These are phyloP conservation scores for Steinernema scapterisci DNA, from an alignment of 2,888 invertebrate genomes.

Conservation along the genomic window DNA sequence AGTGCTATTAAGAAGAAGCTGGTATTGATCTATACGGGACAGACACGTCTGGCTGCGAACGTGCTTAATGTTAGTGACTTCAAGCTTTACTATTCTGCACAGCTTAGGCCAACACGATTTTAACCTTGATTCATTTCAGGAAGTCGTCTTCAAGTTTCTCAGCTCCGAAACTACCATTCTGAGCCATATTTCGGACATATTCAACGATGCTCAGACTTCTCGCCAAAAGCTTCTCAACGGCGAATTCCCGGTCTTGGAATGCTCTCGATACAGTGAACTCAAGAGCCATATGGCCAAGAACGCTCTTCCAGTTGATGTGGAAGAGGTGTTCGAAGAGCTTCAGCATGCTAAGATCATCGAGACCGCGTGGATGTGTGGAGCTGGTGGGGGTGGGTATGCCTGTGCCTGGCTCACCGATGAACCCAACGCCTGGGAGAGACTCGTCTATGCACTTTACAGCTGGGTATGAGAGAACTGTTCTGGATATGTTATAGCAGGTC, in stretches of 20 bases:
- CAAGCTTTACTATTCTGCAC: too few species aligned
- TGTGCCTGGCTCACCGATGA: constrained; percentile 46
- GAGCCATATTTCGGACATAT: not conserved
- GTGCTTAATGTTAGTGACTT: constrained; percentile 70
- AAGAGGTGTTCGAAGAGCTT: constrained; percentile 41
- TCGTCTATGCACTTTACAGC: not conserved
- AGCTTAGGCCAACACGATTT: not conserved
- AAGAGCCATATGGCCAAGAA: constrained; percentile 55
- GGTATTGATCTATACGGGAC: constrained; percentile 72
- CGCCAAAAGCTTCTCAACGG: constrained; percentile 36
- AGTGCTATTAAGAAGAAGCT: constrained; percentile 69
- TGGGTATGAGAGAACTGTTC: not conserved
- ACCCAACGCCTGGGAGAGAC: not conserved
- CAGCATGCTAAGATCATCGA: constrained; percentile 36
- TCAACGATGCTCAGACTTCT: not conserved
- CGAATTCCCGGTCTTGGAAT: constrained; percentile 43
- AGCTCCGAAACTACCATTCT: not conserved
- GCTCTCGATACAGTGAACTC: constrained; percentile 47
- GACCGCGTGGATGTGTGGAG: constrained; percentile 57
- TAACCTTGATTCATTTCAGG: not conserved
- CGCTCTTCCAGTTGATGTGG: constrained; percentile 52
- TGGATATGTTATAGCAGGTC: not conserved
- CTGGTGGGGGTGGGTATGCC: constrained; percentile 62
- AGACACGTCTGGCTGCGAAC: constrained; percentile 72
- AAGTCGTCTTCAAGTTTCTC: not conserved